Evolutionary conservation across 2,888 invertebrate genomes (phyloP).

Genomic region (Choreutis nemorana): DNA sequence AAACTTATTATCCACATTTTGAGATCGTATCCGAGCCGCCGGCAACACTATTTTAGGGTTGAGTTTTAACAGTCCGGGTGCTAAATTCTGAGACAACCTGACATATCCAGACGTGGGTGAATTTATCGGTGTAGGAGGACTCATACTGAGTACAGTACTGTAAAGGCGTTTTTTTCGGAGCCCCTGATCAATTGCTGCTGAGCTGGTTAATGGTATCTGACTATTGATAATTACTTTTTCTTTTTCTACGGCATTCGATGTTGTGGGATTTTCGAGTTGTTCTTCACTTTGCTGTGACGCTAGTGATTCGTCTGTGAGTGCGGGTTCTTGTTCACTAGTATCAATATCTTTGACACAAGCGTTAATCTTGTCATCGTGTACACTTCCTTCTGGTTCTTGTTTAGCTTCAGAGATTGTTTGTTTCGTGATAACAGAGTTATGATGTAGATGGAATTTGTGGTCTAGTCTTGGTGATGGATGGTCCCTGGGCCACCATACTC

Average conservation of each 20-base stretch:
- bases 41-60: conserved; percentile 47
- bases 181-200: conserved; percentile 31
- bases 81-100: conserved; percentile 41
- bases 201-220: conserved; percentile 39
- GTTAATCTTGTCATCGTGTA: conserved; percentile 17
- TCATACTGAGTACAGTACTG: conserved; percentile 61
- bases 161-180: conserved; percentile 55
- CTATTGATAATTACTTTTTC: conserved; percentile 25
- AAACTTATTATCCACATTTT: conserved; percentile 44
- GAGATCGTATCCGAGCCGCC: conserved; percentile 31
- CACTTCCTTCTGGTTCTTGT: conserved; percentile 17
- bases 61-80: conserved; percentile 42
- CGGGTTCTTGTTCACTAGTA: conserved; percentile 14
- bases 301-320: conserved; percentile 10
- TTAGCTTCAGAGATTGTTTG: not conserved
- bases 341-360: conserved; percentile 13
- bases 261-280: no score
- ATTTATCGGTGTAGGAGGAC: conserved; percentile 37
- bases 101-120: conserved; percentile 32
- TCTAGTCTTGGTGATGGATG: conserved; percentile 33
- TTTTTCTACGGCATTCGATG: conserved; percentile 18
- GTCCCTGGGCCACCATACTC: conserved; percentile 47
- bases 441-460: conserved; percentile 26
- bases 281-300: conserved; percentile 17
- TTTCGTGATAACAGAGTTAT: conserved; percentile 13